Percentiles rank a stretch among this genome's conserved stretches.
phyloP scores from a whole-genome alignment of 2,888 invertebrate genomes.

The Cloeon dipterum region DNA sequence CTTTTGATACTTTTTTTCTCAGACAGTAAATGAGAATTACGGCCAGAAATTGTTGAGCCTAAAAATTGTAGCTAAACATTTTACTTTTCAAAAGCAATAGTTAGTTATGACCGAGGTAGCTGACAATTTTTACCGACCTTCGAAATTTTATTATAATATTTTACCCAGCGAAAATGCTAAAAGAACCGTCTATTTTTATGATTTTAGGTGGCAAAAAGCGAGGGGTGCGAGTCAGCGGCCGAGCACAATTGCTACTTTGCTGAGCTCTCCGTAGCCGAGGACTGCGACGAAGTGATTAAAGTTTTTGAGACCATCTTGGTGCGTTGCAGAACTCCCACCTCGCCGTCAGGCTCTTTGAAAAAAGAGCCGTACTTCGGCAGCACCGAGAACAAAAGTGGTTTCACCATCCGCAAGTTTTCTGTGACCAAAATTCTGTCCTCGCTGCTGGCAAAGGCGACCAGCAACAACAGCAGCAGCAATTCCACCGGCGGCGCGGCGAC shows the following conservation, averaged over 20 bases:
- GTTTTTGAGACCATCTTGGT: constrained; percentile 44
- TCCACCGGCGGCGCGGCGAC: constrained; percentile 14
- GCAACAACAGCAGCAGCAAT: not conserved
- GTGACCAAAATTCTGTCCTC: constrained; percentile 61
- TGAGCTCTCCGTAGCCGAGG: constrained; percentile 64
- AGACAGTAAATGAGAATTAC: no score
- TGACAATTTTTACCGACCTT: no score
- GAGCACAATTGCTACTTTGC: constrained; percentile 48
- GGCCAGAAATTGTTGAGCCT: no score
- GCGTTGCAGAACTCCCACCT: constrained; percentile 26
- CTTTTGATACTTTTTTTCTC: no score
- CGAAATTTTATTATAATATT: no score
- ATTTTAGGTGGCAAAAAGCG: constrained; percentile 43
- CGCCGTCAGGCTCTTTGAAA: constrained; percentile 7
- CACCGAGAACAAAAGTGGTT: constrained; percentile 6
- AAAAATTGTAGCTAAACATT: no score
- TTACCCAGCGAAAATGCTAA: not conserved
- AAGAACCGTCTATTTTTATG: not conserved
- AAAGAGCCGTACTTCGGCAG: constrained; percentile 2
- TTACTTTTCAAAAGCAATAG: no score
- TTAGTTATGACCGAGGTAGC: no score
- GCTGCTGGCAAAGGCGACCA: constrained; percentile 29
- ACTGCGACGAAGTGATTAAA: constrained; percentile 45
- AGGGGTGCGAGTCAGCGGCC: constrained; percentile 41
- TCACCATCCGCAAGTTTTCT: constrained; percentile 39